A percentile compares a stretch with the other conserved stretches of the same genome.
phyloP scores from a whole-genome alignment of 1,140 invertebrate species.

The Papilio aristodemus region DNA sequence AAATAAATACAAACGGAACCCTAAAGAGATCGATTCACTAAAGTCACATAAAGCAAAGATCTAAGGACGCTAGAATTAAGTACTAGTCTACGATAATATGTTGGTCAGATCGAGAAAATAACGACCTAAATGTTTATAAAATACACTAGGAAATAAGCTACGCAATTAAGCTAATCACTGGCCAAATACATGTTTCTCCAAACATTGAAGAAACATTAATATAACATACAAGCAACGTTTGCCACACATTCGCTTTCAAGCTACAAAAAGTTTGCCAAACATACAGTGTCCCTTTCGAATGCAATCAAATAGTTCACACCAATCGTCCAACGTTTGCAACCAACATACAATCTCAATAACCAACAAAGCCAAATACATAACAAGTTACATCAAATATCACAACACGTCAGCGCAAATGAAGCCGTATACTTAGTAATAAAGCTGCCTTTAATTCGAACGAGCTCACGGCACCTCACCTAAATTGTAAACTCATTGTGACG shows the following conservation, averaged over 20 bases:
- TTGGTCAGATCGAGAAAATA: conserved; percentile 14
- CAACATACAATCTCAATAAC: conserved; percentile 56
- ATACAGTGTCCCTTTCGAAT: conserved; percentile 2
- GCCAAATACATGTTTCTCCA: conserved; percentile 8
- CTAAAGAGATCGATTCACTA: conserved; percentile 26
- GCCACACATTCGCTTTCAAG: neutral
- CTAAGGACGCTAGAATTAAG: conserved; percentile 29
- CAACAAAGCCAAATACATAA: conserved; percentile 52
- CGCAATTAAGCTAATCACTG: conserved; percentile 22
- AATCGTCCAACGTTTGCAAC: conserved; percentile 37
- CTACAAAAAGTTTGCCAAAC: conserved; percentile 8
- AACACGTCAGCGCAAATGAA: conserved; percentile 60
- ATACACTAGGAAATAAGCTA: conserved; percentile 23
- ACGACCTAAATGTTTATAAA: conserved; percentile 15
- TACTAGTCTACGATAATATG: conserved; percentile 31
- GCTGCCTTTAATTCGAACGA: conserved; percentile 20
- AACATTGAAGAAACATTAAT: conserved; percentile 2
- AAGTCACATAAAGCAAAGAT: conserved; percentile 16
- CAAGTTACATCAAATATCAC: conserved; percentile 59
- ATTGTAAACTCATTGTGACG: neutral
- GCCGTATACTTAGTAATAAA: conserved; percentile 47
- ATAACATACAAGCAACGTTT: conserved; percentile 15
- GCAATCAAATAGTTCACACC: conserved; percentile 9
- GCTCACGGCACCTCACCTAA: neutral
- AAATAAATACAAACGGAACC: conserved; percentile 28